phyloP scores from a whole-genome alignment of 2,113 vertebrate genomes.

The Clinocottus analis region DNA sequence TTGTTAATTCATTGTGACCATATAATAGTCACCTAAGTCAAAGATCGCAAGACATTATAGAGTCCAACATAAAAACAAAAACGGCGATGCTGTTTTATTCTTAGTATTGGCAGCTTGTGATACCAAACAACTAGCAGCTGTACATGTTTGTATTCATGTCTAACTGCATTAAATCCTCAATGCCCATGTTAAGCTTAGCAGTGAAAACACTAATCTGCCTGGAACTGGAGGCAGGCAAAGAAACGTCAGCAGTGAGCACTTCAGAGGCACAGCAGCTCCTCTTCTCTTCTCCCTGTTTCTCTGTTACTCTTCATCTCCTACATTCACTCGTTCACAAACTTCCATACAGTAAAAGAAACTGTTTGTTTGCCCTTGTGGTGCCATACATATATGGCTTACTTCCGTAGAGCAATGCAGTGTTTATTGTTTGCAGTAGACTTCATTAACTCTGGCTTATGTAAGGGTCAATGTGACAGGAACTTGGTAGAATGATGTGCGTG shows the following conservation, averaged over 20 bases:
- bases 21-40: background rate
- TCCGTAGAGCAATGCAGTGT: background rate
- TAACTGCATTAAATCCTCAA: background rate
- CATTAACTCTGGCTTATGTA: slow-evolving; percentile 54
- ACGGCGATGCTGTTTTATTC: too few species aligned
- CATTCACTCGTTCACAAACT: background rate
- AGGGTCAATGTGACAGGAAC: slow-evolving; percentile 77
- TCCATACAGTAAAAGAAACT: background rate
- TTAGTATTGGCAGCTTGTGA: background rate
- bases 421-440: slow-evolving; percentile 45
- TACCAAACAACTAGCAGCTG: background rate
- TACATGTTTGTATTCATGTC: background rate
- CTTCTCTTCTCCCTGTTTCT: slow-evolving; percentile 1
- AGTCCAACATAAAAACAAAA: too few species aligned
- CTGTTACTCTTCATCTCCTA: slow-evolving; percentile 8
- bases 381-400: background rate
- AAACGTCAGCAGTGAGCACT: slow-evolving; percentile 74
- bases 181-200: slow-evolving; percentile 61
- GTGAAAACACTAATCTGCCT: slow-evolving; percentile 75
- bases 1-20: background rate
- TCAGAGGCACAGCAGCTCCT: slow-evolving; percentile 34
- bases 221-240: slow-evolving; percentile 61
- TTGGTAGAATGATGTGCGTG: slow-evolving; percentile 59
- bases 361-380: slow-evolving; percentile 1
- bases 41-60: background rate